Evolutionary conservation across 2,113 vertebrate species (phyloP), one percentile per base, ranked within the genome.

Genomic region (Agapornis roseicollis): DNA sequence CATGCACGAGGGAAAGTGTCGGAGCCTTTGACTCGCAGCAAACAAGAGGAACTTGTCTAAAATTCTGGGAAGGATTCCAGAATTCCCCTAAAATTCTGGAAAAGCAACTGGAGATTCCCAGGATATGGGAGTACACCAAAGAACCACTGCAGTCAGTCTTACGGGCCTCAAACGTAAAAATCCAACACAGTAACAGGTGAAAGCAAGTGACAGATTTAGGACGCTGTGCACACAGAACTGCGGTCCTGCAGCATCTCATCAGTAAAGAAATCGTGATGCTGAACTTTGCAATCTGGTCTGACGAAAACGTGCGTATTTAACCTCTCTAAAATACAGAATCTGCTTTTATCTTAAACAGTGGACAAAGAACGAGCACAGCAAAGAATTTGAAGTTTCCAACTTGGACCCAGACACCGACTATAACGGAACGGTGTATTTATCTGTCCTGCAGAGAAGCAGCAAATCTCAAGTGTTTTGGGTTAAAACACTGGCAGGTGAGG

Each of bases 351-450:
- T 72, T 61, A 58, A 71, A 82, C 8, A 98, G 97, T 95, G 92
- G 97, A 92, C 60, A 52, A 96, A 88, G 95, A 33, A 56, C 4
- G 97, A 96, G 42, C 80, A 88, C 41, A 50, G 94, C 82, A 97
- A 88, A 87, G 95, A 97, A 76, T 97, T 98, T 24, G 97, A 98
- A 85, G 91, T 98, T 81, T 35, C 50, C 22, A 81, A 96, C 78
- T 80, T 98, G 97, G 96, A 97, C 13, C 97, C 98, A 7, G 93
- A 97, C 90, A 98, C 97, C 0, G 97, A 98, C 68, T 98, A 98
- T 71, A 93, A 97, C 0, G 98, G 96, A 41, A 97, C 90, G 35
- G 93, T 96, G 23, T 53, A 37, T 7, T 77, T 98, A 6, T 46
- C 6, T 2, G 24, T 82, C 55, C 74, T 85, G 16, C 93, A 95